A percentile compares a stretch with the other conserved stretches of the same genome.
phyloP scores from a whole-genome alignment of 2,888 invertebrate species.

The Drosophila greeni region DNA sequence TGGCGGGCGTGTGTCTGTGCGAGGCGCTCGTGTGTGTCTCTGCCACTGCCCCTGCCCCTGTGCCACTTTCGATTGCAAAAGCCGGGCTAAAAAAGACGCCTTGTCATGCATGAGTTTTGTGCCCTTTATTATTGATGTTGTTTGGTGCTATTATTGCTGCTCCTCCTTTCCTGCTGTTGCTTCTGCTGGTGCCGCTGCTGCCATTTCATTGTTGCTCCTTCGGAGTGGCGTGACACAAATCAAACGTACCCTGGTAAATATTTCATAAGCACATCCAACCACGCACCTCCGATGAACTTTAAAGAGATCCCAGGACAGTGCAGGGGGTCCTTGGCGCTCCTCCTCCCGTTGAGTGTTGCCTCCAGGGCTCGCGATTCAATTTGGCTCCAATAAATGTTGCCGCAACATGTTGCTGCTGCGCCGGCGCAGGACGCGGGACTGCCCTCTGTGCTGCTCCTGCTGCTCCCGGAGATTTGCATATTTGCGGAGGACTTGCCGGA shows the following conservation, averaged over 20 bases:
- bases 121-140: conserved; percentile 66
- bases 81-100: conserved; percentile 66
- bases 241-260: conserved; percentile 57
- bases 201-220: conserved; percentile 26
- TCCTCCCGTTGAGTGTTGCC: not conserved
- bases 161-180: conserved; percentile 4
- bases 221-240: conserved; percentile 63
- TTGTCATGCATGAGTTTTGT: conserved; percentile 65
- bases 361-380: conserved; percentile 56
- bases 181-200: conserved; percentile 13
- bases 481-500: conserved; percentile 32
- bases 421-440: conserved; percentile 39
- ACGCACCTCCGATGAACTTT: conserved; percentile 44
- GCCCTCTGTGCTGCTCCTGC: conserved; percentile 5
- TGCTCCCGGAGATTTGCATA: conserved; percentile 57
- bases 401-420: conserved; percentile 60
- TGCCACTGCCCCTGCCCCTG: conserved; percentile 26
- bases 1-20: conserved; percentile 11
- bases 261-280: conserved; percentile 60
- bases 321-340: conserved; percentile 6
- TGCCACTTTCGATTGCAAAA: conserved; percentile 65
- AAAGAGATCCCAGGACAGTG: conserved; percentile 19
- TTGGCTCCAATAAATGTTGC: conserved; percentile 67
- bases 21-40: not conserved
- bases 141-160: conserved; percentile 49